Evolutionary conservation across 1,140 invertebrate species (phyloP).

Genomic region (Cydia pomonella): DNA sequence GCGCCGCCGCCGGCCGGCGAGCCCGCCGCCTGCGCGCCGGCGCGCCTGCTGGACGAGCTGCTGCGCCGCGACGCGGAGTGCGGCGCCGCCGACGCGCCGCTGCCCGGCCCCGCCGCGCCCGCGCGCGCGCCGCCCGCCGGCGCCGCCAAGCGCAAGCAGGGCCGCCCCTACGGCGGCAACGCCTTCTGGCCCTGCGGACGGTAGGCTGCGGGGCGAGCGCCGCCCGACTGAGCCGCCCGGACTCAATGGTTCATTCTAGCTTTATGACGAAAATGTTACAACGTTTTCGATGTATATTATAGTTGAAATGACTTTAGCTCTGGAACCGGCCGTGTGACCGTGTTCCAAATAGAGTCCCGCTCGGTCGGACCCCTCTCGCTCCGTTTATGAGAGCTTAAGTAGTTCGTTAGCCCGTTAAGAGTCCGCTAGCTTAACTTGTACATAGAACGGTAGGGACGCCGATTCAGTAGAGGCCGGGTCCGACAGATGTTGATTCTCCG

Average conservation of each 20-base stretch:
- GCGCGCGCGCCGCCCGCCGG: conserved; percentile 53
- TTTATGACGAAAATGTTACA: no score
- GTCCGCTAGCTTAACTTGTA: no score
- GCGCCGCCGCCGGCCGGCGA: conserved; percentile 47
- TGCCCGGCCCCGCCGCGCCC: conserved; percentile 47
- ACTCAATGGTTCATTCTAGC: not conserved
- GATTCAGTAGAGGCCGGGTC: conserved; percentile 29
- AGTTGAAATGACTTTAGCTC: not conserved
- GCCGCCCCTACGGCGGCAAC: conserved; percentile 65
- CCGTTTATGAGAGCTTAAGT: not conserved
- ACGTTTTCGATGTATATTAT: no score
- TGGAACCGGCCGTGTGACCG: not conserved
- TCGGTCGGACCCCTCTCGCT: no score
- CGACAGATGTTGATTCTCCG: conserved; percentile 64
- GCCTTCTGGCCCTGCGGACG: conserved; percentile 73
- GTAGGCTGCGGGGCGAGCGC: conserved; percentile 29
- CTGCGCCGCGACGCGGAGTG: conserved; percentile 54
- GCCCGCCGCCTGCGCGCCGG: conserved; percentile 52
- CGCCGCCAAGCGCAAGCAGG: conserved; percentile 70
- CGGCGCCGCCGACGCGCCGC: conserved; percentile 50
- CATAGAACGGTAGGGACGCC: no score
- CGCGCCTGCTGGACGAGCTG: conserved; percentile 60
- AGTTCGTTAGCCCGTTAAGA: not conserved
- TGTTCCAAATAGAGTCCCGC: conserved; percentile 34
- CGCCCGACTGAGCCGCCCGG: not conserved